Conservation (phyloP, 2,888 invertebrate genomes). For the Napeogenes sylphis region DNA sequence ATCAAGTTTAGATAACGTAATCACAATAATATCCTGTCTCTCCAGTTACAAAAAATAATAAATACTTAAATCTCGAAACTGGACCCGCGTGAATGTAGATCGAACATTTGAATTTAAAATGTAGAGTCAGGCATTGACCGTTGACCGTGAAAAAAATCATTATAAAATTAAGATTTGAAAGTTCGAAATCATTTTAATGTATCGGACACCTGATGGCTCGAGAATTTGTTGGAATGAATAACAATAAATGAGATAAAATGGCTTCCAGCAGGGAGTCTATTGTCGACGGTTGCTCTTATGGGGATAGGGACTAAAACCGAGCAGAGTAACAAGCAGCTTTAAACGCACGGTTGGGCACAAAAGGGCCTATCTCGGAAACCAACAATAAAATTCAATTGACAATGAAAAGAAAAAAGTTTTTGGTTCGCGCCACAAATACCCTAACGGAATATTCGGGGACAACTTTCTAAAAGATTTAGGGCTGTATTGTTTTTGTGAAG, state of each 20-base stretch:
- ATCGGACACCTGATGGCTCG: constrained; percentile 64
- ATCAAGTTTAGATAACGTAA: constrained; percentile 34
- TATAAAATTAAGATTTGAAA: constrained; percentile 5
- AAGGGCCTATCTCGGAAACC: constrained; percentile 73
- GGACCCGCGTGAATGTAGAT: neutral
- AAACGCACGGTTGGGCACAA: constrained; percentile 73
- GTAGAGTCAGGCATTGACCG: neutral
- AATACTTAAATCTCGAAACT: constrained; percentile 21
- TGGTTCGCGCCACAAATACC: constrained; percentile 60
- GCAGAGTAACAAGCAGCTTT: constrained; percentile 64
- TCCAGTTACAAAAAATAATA: constrained; percentile 38
- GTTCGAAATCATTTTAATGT: neutral
- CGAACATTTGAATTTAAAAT: constrained; percentile 6
- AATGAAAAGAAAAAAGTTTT: constrained; percentile 62
- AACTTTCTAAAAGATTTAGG: constrained; percentile 66
- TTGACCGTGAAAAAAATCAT: neutral
- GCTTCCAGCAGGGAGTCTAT: constrained; percentile 65
- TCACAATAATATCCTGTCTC: constrained; percentile 38
- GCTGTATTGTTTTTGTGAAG: constrained; percentile 62
- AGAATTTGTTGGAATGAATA: constrained; percentile 43
- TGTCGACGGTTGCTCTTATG: constrained; percentile 64
- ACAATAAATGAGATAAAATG: constrained; percentile 69
- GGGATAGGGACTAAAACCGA: constrained; percentile 44
- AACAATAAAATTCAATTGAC: constrained; percentile 77
- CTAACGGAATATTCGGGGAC: constrained; percentile 65